Evolutionary conservation across 2,888 invertebrate species (phyloP), one percentile per base, ranked within the genome.

Genomic region (Tethea ocularis): DNA sequence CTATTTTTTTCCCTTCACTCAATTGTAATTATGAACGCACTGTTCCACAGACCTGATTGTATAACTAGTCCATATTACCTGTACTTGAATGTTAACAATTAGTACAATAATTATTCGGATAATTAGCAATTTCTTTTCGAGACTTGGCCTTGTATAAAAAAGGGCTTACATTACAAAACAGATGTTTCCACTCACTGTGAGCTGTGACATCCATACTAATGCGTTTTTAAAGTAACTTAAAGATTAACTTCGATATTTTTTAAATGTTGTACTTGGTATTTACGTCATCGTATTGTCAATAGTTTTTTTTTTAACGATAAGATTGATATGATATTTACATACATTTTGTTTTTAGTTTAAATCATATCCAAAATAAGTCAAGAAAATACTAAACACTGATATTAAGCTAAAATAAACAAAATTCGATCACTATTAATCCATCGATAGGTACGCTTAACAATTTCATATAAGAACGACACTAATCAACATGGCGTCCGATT

Each of bases 401-500:
- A 26, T 26, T 26, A 26, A 6, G 3, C 3, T 26, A 7, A 6
- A 26, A 15, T 15, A 38, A 38, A 38, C 15, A 38, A 38, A 38
- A 15, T 38, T 38, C 2, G 1, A n/a, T 38, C 13, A 38, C n/a
- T n/a, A 38, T 15, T 13, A 38, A 38, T 4, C 38, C 38, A 26
- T 26, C 26, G n/a, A n/a, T n/a, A n/a, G n/a, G n/a, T n/a, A n/a
- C n/a, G n/a, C n/a, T n/a, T n/a, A n/a, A n/a, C n/a, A n/a, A n/a
- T n/a, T 38, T 15, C 11, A 6, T 38, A 13, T 6, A 1, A 38
- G n/a, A 38, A 38, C 15, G 4, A 5, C 3, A 15, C 15, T 41
- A 41, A 41, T 17, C 5, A 17, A 65, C 60, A 63, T 51, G 53
- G 53, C 41, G 36, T 24, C 46, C 56, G 41, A 52, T 59, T 56